A percentile compares a stretch with the other conserved stretches of the same genome.
Evolutionary conservation across 2,888 invertebrate genomes (phyloP).

Genomic region (Orchesella flavescens): DNA sequence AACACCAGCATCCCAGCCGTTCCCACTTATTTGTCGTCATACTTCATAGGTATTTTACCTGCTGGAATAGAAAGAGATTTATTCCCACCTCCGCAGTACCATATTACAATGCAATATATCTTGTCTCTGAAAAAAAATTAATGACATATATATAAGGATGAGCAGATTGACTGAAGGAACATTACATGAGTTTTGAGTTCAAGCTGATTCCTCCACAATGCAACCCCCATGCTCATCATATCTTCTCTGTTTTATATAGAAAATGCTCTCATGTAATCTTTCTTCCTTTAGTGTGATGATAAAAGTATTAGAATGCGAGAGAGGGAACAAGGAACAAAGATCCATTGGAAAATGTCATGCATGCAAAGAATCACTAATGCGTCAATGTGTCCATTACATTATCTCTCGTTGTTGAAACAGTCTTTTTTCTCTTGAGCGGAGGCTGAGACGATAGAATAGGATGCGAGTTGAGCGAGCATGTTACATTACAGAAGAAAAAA

Average conservation of each 20-base stretch:
- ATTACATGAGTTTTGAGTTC: no score
- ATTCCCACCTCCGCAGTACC: constrained; percentile 7
- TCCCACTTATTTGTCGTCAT: constrained; percentile 16
- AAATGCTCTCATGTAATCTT: constrained; percentile 6
- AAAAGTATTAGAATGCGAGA: constrained; percentile 17
- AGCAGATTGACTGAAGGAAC: background rate
- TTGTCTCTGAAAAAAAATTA: background rate
- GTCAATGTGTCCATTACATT: constrained; percentile 41
- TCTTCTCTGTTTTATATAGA: no score
- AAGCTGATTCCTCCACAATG: no score
- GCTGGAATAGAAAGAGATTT: constrained; percentile 23
- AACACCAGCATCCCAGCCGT: background rate
- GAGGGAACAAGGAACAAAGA: constrained; percentile 28
- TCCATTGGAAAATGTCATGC: constrained; percentile 45
- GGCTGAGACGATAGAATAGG: no score
- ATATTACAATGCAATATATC: background rate
- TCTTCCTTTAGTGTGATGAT: background rate
- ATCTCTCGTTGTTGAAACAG: constrained; percentile 15
- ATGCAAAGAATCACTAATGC: constrained; percentile 45
- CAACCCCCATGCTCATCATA: no score
- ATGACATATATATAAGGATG: constrained; percentile 1
- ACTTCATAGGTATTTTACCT: constrained; percentile 24
- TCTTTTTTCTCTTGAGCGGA: constrained; percentile 10
- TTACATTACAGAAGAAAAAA: background rate
- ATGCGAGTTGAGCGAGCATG: no score